phyloP scores from a whole-genome alignment of 1,140 invertebrate genomes.

The Meloidogyne exigua region DNA sequence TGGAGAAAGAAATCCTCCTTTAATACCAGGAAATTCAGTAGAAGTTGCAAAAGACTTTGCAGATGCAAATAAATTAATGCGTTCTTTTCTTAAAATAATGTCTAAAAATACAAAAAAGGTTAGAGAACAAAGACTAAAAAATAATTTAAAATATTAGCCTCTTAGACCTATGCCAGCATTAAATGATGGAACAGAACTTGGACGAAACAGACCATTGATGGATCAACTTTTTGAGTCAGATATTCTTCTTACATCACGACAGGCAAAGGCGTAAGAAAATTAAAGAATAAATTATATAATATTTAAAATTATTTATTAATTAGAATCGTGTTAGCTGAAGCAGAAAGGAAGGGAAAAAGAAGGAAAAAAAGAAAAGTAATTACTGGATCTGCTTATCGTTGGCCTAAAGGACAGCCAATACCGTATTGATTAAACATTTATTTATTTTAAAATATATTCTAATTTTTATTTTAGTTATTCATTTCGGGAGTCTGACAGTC shows the following conservation, averaged over 20 bases:
- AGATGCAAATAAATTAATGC: conserved; percentile 46
- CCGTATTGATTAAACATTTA: conserved; percentile 33
- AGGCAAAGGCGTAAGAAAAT: conserved; percentile 45
- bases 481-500: conserved; percentile 55
- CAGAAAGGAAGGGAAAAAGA: conserved; percentile 44
- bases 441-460: background rate
- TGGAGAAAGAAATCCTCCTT: background rate
- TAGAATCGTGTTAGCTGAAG: conserved; percentile 51
- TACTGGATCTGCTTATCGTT: conserved; percentile 53
- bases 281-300: conserved; percentile 3
- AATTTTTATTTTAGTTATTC: conserved; percentile 5
- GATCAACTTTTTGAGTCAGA: conserved; percentile 52
- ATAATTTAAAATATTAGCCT: conserved; percentile 26
- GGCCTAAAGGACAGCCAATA: conserved; percentile 53
- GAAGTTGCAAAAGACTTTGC: conserved; percentile 33
- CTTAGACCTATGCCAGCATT: conserved; percentile 39
- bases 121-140: conserved; percentile 5
- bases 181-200: conserved; percentile 46
- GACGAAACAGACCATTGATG: conserved; percentile 47
- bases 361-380: conserved; percentile 59
- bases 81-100: conserved; percentile 51
- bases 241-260: conserved; percentile 47
- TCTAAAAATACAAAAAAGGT: conserved; percentile 40
- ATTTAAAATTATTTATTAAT: conserved; percentile 11
- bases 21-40: conserved; percentile 1